These are phyloP conservation scores for Sceloporus tristichus DNA, from an alignment of 2,113 vertebrate genomes.

Conservation along the genomic window DNA sequence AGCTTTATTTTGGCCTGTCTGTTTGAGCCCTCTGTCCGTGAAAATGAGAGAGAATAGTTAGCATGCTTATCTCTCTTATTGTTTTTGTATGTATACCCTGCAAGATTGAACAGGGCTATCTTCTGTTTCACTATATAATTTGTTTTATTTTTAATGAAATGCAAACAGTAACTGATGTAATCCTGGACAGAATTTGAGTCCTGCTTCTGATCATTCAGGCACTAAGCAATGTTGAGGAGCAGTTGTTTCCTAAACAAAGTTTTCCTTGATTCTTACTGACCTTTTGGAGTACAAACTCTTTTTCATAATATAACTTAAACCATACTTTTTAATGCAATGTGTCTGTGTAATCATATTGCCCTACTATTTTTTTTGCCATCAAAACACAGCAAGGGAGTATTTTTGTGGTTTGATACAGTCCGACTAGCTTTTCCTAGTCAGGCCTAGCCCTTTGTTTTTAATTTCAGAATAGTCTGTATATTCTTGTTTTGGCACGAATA, in stretches of 20 bases:
- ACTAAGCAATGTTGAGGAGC: background rate
- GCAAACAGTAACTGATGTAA: background rate
- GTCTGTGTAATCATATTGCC: background rate
- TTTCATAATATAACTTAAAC: background rate
- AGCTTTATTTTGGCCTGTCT: too few relatives aligned
- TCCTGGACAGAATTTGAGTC: background rate
- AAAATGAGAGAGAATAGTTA: background rate
- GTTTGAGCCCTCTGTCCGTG: too few relatives aligned
- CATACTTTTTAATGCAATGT: background rate
- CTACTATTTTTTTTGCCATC: background rate
- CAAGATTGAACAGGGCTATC: background rate
- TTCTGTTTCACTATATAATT: background rate
- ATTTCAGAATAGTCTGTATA: constrained; percentile 52
- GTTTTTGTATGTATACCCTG: background rate
- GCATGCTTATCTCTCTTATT: background rate
- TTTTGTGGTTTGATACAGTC: constrained; percentile 13
- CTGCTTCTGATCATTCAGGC: background rate
- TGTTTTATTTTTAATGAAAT: constrained; percentile 19
- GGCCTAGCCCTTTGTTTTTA: constrained; percentile 11
- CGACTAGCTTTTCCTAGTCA: constrained; percentile 23
- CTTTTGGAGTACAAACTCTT: background rate
- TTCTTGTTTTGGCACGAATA: constrained; percentile 54
- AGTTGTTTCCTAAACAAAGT: background rate
- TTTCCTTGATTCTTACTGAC: background rate
- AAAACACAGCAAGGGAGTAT: accelerated